A percentile compares a stretch with the other conserved stretches of the same genome.
These are phyloP conservation scores for Nothura maculosa DNA, from an alignment of 2,797 vertebrate genomes.

Conservation along the genomic window DNA sequence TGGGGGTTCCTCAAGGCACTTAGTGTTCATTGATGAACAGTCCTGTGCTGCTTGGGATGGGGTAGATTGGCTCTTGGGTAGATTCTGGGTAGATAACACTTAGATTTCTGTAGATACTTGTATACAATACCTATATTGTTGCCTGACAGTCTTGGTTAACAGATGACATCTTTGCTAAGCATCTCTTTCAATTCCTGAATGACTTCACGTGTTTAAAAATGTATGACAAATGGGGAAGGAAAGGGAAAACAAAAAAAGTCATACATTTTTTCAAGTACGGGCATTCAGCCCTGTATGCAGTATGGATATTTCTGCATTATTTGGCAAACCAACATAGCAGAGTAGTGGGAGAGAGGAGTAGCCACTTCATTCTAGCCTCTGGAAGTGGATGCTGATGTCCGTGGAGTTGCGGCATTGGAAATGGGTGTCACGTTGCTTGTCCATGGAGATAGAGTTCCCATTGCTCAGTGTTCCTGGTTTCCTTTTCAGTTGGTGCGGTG, in stretches of 20 bases:
- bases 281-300: not conserved
- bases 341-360: not conserved
- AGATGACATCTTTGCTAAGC: not conserved
- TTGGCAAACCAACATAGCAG: not conserved
- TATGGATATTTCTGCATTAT: not conserved
- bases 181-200: not conserved
- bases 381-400: not conserved
- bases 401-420: not conserved
- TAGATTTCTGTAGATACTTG: not conserved
- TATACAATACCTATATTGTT: not conserved
- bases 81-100: not conserved
- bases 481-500: not conserved
- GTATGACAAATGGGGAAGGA: no score
- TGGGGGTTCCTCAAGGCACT: not conserved
- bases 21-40: not conserved
- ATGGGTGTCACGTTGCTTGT: not conserved
- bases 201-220: not conserved
- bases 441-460: not conserved
- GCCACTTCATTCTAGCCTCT: not conserved
- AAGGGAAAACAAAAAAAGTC: no score
- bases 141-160: not conserved
- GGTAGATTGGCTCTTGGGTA: no score
- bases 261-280: not conserved
- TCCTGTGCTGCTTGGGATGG: not conserved
- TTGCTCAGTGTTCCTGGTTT: not conserved